phyloP scores from a whole-genome alignment of 2,888 invertebrate genomes.

The Aspidiotus rigidus region DNA sequence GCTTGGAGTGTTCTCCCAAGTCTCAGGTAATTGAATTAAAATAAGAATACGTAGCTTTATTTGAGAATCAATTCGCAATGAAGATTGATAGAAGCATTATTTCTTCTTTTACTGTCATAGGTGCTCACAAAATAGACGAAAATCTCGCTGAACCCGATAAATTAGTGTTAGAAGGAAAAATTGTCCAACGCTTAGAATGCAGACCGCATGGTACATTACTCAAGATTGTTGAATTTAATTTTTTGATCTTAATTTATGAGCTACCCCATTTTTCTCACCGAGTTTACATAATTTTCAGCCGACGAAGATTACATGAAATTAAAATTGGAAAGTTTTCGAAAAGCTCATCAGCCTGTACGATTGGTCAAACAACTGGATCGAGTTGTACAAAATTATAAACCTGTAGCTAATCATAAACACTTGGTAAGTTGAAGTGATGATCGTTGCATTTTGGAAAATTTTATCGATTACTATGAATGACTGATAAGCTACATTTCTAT shows the following conservation, averaged over 20 bases:
- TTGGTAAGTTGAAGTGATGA: slow-evolving; percentile 56
- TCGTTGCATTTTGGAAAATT: too few relatives aligned
- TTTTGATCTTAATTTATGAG: too few relatives aligned
- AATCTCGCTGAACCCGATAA: slow-evolving; percentile 71
- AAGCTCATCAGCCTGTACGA: slow-evolving; percentile 75
- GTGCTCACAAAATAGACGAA: slow-evolving; percentile 45
- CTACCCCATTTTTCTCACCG: too few relatives aligned
- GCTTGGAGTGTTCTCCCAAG: slow-evolving; percentile 83
- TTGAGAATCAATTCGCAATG: too few relatives aligned
- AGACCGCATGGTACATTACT: slow-evolving; percentile 46
- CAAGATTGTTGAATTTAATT: not conserved
- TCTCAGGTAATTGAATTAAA: slow-evolving; percentile 47
- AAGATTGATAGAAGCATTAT: too few relatives aligned
- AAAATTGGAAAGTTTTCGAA: slow-evolving; percentile 76
- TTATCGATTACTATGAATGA: too few relatives aligned
- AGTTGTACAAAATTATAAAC: slow-evolving; percentile 84
- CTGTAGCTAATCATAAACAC: slow-evolving; percentile 81
- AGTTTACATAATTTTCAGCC: slow-evolving; percentile 42
- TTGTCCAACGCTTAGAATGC: slow-evolving; percentile 93
- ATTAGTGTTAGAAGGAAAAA: slow-evolving; percentile 82
- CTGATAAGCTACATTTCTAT: not conserved
- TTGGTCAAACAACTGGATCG: slow-evolving; percentile 78
- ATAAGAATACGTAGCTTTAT: too few relatives aligned
- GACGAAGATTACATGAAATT: slow-evolving; percentile 83
- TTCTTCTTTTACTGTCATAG: not conserved